Evolutionary conservation across 2,888 invertebrate species (phyloP), one percentile per base, ranked within the genome.

Genomic region (Lacanobia oleracea): DNA sequence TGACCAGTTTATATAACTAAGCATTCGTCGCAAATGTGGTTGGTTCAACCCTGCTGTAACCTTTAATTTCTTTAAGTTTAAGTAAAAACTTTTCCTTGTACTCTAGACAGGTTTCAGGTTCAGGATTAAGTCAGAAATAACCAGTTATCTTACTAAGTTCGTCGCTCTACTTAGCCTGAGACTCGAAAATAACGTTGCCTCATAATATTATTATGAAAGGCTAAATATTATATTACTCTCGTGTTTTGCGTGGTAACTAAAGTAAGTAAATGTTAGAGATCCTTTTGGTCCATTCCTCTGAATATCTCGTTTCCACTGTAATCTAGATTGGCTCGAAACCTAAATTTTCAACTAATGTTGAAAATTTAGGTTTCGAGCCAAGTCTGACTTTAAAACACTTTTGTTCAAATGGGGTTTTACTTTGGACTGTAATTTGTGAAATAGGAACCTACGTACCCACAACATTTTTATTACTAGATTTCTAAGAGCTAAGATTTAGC

Each of bases 271-370:
- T 60, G 9, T 53, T 60, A 56, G 63, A 61, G 63, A 61, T 56
- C 45, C 37, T 61, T 64, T 64, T 67, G 45, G 78, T 78, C 54
- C 45, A 60, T 50, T 77, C 16, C 72, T 66, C 66, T 63, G 54
- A 62, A 72, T 66, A 43, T 67, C 77, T 71, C 77, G 63, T 78
- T 77, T 56, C 23, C 27, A 33, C 54, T 72, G 54, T 72, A 78
- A 77, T 77, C 77, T 77, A 67, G 78, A 77, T 77, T 78, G 77
- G 73, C 78, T 51, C 40, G 40, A 18, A 78, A 60, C 63, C 63
- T 64, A 67, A 64, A 77, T 64, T 78, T 72, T 56, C 37, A 77
- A 78, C 78, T n/a, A n/a, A n/a, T n/a, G n/a, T n/a, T n/a, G n/a
- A n/a, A n/a, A n/a, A n/a, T n/a, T n/a, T n/a, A n/a, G n/a, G n/a